These are phyloP conservation scores for Cephus spinipes DNA, from an alignment of 2,888 invertebrate genomes.

Conservation along the genomic window DNA sequence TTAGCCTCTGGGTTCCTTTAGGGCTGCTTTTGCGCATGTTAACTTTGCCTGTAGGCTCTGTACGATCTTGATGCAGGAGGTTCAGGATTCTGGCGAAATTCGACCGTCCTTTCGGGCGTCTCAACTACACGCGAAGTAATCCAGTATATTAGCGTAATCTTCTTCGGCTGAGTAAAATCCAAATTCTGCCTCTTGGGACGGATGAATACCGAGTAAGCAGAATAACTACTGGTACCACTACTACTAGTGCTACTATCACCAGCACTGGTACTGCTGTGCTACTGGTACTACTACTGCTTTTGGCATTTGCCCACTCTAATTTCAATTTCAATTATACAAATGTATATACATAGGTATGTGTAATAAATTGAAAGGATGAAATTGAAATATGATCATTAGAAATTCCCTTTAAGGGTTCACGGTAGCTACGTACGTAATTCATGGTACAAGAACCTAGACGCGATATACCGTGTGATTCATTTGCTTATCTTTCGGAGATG, in stretches of 20 bases:
- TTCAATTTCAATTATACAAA: not conserved
- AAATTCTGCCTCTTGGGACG: not conserved
- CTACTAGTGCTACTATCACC: no score
- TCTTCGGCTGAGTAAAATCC: slow-evolving; percentile 25
- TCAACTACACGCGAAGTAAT: slow-evolving; percentile 31
- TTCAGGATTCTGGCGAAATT: not conserved
- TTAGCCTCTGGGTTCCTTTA: not conserved
- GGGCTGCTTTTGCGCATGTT: not conserved
- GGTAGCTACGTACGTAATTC: not conserved
- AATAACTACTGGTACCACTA: no score
- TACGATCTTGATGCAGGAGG: not conserved
- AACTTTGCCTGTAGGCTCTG: not conserved
- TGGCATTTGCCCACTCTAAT: not conserved
- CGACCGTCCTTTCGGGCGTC: slow-evolving; percentile 1
- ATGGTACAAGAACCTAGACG: not conserved
- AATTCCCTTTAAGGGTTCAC: not conserved
- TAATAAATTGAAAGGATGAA: no score
- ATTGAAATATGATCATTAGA: no score
- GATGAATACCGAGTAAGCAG: not conserved
- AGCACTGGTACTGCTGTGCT: not conserved
- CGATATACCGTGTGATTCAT: not conserved
- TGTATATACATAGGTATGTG: not conserved
- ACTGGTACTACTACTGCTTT: not conserved
- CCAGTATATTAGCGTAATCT: slow-evolving; percentile 35
- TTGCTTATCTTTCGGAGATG: not conserved